phyloP scores from a whole-genome alignment of 2,113 vertebrate species.

The Aramus guarauna region DNA sequence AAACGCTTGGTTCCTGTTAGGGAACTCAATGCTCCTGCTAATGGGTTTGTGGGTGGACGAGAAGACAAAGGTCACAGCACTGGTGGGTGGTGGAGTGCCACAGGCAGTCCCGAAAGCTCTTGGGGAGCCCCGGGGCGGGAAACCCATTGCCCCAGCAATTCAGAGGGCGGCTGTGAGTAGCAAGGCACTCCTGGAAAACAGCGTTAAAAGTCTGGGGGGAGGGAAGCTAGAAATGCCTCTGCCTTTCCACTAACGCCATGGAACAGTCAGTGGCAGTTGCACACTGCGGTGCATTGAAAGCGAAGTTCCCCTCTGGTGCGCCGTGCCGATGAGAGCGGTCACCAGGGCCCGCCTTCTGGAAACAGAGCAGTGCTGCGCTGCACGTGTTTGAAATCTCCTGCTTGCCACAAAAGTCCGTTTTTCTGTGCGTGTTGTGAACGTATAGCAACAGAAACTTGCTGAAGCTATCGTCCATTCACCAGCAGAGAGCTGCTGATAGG shows the following conservation, averaged over 20 bases:
- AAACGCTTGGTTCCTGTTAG: background rate
- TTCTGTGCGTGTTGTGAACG: background rate
- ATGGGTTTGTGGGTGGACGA: background rate
- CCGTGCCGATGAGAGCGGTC: background rate
- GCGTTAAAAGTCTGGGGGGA: background rate
- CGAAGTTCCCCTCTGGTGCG: background rate
- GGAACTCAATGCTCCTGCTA: background rate
- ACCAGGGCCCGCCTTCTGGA: fast-evolving
- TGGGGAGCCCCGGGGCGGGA: background rate
- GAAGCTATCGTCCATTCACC: background rate
- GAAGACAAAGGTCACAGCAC: background rate
- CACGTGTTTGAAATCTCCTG: fast-evolving
- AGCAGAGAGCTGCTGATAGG: background rate
- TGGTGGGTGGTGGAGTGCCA: background rate
- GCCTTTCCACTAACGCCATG: background rate
- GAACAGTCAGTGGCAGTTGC: background rate
- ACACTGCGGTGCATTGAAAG: background rate
- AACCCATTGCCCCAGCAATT: fast-evolving
- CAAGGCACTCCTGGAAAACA: background rate
- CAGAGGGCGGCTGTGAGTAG: background rate
- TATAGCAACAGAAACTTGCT: background rate
- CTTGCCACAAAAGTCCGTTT: background rate
- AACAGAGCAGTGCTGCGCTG: background rate
- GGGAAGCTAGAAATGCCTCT: background rate
- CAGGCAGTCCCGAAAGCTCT: background rate